Conservation (phyloP, 2,888 invertebrate genomes). For the Muscina levida region DNA sequence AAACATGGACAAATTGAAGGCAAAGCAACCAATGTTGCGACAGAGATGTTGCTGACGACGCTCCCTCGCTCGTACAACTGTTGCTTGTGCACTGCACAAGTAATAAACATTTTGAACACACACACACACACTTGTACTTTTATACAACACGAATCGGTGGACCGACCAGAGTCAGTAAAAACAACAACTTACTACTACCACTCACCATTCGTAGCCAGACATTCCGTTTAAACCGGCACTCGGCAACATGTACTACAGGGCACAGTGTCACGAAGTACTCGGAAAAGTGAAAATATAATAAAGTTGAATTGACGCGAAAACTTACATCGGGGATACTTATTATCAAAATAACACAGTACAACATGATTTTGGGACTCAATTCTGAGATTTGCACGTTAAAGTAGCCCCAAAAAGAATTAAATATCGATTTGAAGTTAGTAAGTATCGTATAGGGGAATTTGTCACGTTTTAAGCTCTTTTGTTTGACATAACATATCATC, state of each 20-base stretch:
- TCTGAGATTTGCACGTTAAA: too few relatives aligned
- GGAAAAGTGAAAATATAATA: too few relatives aligned
- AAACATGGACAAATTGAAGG: not conserved
- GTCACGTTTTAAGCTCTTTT: too few relatives aligned
- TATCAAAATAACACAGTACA: too few relatives aligned
- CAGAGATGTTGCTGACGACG: conserved; percentile 36
- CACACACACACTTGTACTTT: conserved; percentile 10
- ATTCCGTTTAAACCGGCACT: conserved; percentile 59
- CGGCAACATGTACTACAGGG: conserved; percentile 31
- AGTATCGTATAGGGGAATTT: too few relatives aligned
- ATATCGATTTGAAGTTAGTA: too few relatives aligned
- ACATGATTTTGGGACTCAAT: too few relatives aligned
- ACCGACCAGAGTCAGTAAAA: conserved; percentile 32
- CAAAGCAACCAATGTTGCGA: conserved; percentile 37
- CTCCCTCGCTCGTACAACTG: conserved; percentile 35
- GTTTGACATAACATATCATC: too few relatives aligned
- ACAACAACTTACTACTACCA: conserved; percentile 38
- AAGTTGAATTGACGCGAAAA: too few relatives aligned
- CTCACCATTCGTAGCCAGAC: conserved; percentile 31
- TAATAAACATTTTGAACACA: conserved; percentile 13
- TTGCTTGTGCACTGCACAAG: conserved; percentile 40
- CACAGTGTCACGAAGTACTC: too few relatives aligned
- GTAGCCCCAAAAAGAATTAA: too few relatives aligned
- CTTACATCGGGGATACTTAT: too few relatives aligned
- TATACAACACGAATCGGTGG: conserved; percentile 8